Conservation (phyloP, 2,797 vertebrate genomes). For the Gymnothorax reevesii region DNA sequence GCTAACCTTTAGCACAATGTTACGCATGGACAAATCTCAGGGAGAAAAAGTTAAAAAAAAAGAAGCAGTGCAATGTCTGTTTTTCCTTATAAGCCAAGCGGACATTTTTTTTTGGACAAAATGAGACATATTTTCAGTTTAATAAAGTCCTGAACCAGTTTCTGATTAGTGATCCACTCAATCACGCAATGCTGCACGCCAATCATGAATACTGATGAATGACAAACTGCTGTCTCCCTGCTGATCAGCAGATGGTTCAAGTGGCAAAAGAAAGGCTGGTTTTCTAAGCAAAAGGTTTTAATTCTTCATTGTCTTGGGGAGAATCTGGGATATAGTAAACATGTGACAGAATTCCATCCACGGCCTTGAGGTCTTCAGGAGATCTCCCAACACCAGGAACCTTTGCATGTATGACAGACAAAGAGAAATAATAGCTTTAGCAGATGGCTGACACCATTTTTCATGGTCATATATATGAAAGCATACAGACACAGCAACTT, state of each 20-base stretch:
- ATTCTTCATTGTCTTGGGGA: background rate
- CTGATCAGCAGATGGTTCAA: background rate
- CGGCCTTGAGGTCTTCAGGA: conserved; percentile 32
- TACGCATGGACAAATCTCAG: conserved; percentile 22
- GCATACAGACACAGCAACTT: conserved; percentile 46
- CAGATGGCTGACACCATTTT: conserved; percentile 60
- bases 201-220: background rate
- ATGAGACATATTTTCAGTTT: background rate
- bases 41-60: conserved; percentile 24
- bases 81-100: conserved; percentile 25
- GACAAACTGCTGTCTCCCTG: background rate
- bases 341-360: conserved; percentile 35
- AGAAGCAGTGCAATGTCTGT: conserved; percentile 22
- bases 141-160: conserved; percentile 22
- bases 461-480: conserved; percentile 47
- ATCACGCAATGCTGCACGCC: background rate
- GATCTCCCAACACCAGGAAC: conserved; percentile 45
- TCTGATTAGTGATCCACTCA: conserved; percentile 23
- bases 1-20: conserved; percentile 38
- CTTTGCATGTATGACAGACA: background rate
- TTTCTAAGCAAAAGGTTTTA: background rate
- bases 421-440: conserved; percentile 61
- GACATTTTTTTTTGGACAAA: conserved; percentile 14
- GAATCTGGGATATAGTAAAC: background rate
- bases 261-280: background rate